Evolutionary conservation across 1,140 invertebrate species (phyloP), one percentile per base, ranked within the genome.

Genomic region (Lepidurus couesii): DNA sequence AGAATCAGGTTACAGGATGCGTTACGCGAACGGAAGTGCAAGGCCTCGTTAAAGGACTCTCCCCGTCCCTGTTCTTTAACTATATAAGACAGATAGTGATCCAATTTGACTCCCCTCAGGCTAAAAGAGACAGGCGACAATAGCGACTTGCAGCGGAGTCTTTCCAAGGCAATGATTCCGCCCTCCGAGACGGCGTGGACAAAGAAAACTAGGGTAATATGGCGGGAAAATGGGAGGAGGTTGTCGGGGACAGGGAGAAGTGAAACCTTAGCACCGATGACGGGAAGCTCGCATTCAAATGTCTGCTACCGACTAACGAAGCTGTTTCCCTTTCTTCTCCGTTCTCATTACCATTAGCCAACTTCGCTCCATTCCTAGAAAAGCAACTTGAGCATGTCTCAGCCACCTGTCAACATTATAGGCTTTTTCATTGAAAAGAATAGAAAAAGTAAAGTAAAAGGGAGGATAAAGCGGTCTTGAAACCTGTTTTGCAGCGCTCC

Each of bases 281-380:
- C n/a, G 53, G 21, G 13, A 9, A 16, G 53, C 16, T 65, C 53
- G 53, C 21, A 65, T 65, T 65, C 53, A 65, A 65, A 16, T 65
- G 53, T 65, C 53, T 9, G 53, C 53, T 13, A 65, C 53, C 53
- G 53, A 65, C 53, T 65, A 65, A 65, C 53, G 53, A 65, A 21
- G 53, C 53, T 65, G 53, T 65, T 65, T 21, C 16, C 53, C 53
- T 21, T 47, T 47, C 45, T 34, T 3, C 53, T 16, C 53, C 6
- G 9, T 65, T 65, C 53, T 65, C 53, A 65, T 65, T 65, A 65
- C 53, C 53, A 65, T 65, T 65, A 65, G 47, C n/a, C n/a, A 65
- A 65, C 53, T 65, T 65, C 4, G 53, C 53, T 34, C 53, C 9
- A 65, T 7, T 11, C 4, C 53, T 6, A 65, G 53, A 65, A 65